phyloP scores from a whole-genome alignment of 2,888 invertebrate genomes.

The Osmoderma eremita region DNA sequence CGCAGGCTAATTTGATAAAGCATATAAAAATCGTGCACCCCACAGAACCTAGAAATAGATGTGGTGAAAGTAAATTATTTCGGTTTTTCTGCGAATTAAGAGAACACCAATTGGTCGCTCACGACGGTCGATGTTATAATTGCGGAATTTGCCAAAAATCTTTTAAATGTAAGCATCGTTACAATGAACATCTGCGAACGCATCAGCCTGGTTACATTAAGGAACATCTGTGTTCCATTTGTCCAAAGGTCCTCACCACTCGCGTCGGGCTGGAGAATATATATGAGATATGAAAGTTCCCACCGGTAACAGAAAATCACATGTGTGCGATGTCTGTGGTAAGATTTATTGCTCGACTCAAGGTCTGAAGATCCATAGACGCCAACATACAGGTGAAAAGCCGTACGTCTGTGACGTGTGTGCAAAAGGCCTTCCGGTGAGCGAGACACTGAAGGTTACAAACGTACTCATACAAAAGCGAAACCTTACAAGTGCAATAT shows the following conservation, averaged over 20 bases:
- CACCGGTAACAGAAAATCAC: slow-evolving; percentile 1
- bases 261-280: no score
- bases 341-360: slow-evolving; percentile 61
- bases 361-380: slow-evolving; percentile 56
- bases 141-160: slow-evolving; percentile 62
- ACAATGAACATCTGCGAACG: slow-evolving; percentile 40
- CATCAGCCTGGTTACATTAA: slow-evolving; percentile 24
- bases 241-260: slow-evolving; percentile 17
- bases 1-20: not conserved
- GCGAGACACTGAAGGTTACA: slow-evolving; percentile 43
- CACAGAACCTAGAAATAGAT: no score
- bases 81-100: not conserved
- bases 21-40: not conserved
- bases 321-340: slow-evolving; percentile 65
- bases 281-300: slow-evolving; percentile 7
- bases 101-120: slow-evolving; percentile 19
- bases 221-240: slow-evolving; percentile 21
- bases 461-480: slow-evolving; percentile 38
- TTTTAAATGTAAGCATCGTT: slow-evolving; percentile 59
- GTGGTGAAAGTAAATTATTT: slow-evolving; percentile 33
- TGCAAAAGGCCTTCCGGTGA: slow-evolving; percentile 36
- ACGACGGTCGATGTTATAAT: slow-evolving; percentile 11
- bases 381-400: slow-evolving; percentile 65
- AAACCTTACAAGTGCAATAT: slow-evolving; percentile 43
- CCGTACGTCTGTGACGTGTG: slow-evolving; percentile 60